phyloP scores from a whole-genome alignment of 2,888 invertebrate genomes.

The Platypus cylindrus region DNA sequence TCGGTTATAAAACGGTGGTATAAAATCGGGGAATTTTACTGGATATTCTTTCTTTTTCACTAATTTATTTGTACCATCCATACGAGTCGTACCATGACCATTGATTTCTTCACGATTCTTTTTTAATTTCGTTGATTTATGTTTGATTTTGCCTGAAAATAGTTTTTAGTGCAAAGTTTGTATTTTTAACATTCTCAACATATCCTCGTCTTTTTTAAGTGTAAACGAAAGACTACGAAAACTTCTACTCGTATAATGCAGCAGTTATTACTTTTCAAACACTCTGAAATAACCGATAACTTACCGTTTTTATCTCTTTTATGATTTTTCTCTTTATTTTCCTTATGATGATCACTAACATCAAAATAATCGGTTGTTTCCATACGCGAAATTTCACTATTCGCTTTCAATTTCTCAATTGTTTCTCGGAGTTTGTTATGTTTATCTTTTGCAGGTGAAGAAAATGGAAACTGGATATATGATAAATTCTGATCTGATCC shows the following conservation, averaged over 20 bases:
- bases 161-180: neutral
- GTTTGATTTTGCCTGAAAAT: neutral
- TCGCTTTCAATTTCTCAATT: conserved; percentile 52
- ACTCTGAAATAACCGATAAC: conserved; percentile 3
- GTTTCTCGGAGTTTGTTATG: conserved; percentile 37
- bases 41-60: conserved; percentile 15
- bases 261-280: neutral
- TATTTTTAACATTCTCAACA: no score
- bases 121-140: conserved; percentile 3
- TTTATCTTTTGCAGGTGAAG: conserved; percentile 29
- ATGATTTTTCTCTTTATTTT: conserved; percentile 24
- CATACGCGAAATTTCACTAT: conserved; percentile 37
- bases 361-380: conserved; percentile 23
- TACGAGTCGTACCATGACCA: conserved; percentile 7
- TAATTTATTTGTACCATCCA: conserved; percentile 19
- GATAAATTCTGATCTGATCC: no score
- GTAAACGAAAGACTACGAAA: no score
- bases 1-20: conserved; percentile 12
- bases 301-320: conserved; percentile 25
- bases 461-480: conserved; percentile 5
- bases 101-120: conserved; percentile 1
- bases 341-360: conserved; percentile 25
- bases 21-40: neutral
- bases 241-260: no score
- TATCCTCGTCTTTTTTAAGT: no score